A percentile compares a stretch with the other conserved stretches of the same genome.
Conservation (phyloP, 30 jellyfish, hydroid and myxozoan genomes). For the Pelagia noctiluca region DNA sequence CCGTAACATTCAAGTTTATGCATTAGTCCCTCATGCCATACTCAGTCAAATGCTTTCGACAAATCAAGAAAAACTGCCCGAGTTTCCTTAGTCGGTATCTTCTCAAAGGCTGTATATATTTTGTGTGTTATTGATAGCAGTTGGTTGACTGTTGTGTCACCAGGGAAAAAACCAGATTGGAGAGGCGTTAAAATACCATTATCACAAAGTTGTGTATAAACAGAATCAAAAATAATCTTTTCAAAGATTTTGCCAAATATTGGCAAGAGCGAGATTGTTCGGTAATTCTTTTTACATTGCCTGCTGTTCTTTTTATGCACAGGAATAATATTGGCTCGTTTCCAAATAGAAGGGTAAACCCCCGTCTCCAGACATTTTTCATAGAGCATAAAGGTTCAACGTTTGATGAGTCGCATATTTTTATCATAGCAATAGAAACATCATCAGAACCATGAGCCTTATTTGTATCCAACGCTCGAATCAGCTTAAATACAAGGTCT, state of each 20-base stretch:
- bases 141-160: slow-evolving; percentile 19
- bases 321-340: slow-evolving; percentile 14
- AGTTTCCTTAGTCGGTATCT: slow-evolving; percentile 11
- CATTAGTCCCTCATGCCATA: slow-evolving; percentile 27
- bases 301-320: slow-evolving; percentile 25
- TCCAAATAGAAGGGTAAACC: slow-evolving; percentile 17
- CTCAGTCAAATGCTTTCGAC: slow-evolving; percentile 22
- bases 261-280: slow-evolving; percentile 9
- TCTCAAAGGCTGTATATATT: slow-evolving; percentile 19
- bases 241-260: slow-evolving; percentile 21
- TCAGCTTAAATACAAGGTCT: neutral
- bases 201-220: slow-evolving; percentile 10
- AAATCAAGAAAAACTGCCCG: slow-evolving; percentile 13
- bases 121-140: slow-evolving; percentile 20
- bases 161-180: slow-evolving; percentile 14
- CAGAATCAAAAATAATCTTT: slow-evolving; percentile 12
- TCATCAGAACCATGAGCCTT: slow-evolving; percentile 53
- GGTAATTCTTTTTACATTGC: slow-evolving; percentile 19
- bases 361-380: slow-evolving; percentile 20
- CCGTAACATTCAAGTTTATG: slow-evolving; percentile 16
- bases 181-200: slow-evolving; percentile 11
- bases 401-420: slow-evolving; percentile 21
- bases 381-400: slow-evolving; percentile 25
- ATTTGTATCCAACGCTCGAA: slow-evolving; percentile 5
- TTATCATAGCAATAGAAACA: slow-evolving; percentile 34